phyloP scores from a whole-genome alignment of 1,140 invertebrate species.

The Scaptomyza montana region DNA sequence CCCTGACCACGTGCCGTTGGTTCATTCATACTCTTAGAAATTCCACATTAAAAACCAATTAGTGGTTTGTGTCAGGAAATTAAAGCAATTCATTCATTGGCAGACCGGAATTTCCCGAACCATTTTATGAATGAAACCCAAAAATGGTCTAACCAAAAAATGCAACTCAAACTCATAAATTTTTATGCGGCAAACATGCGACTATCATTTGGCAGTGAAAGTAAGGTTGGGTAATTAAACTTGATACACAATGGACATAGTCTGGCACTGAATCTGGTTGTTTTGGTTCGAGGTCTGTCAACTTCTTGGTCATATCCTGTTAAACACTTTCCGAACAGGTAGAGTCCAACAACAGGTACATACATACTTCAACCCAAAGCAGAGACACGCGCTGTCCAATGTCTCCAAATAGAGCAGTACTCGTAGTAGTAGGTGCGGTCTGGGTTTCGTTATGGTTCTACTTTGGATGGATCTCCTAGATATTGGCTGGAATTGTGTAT shows the following conservation, averaged over 20 bases:
- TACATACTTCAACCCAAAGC: conserved; percentile 13
- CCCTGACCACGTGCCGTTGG: conserved; percentile 23
- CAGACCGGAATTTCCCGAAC: conserved; percentile 50
- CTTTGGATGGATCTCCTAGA: conserved; percentile 35
- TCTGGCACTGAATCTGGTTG: conserved; percentile 10
- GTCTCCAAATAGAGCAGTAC: conserved; percentile 30
- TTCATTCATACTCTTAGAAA: conserved; percentile 32
- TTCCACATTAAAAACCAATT: conserved; percentile 71
- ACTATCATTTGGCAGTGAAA: conserved; percentile 63
- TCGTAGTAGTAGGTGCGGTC: conserved; percentile 40
- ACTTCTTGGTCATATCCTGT: conserved; percentile 69
- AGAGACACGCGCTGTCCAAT: conserved; percentile 68
- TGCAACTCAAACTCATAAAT: conserved; percentile 61
- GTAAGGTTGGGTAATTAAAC: conserved; percentile 71
- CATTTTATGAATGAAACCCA: conserved; percentile 64
- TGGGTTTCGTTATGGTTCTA: not conserved
- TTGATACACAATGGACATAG: conserved; percentile 44
- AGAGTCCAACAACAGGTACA: conserved; percentile 65
- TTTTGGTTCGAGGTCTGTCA: not conserved
- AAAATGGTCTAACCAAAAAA: not conserved
- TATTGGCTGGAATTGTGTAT: conserved; percentile 39
- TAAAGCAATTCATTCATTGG: conserved; percentile 56
- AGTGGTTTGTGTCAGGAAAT: conserved; percentile 31
- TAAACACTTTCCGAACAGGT: conserved; percentile 73
- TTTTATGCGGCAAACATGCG: conserved; percentile 60